Evolutionary conservation across 2,888 invertebrate species (phyloP).

Genomic region (Dryadula phaetusa): DNA sequence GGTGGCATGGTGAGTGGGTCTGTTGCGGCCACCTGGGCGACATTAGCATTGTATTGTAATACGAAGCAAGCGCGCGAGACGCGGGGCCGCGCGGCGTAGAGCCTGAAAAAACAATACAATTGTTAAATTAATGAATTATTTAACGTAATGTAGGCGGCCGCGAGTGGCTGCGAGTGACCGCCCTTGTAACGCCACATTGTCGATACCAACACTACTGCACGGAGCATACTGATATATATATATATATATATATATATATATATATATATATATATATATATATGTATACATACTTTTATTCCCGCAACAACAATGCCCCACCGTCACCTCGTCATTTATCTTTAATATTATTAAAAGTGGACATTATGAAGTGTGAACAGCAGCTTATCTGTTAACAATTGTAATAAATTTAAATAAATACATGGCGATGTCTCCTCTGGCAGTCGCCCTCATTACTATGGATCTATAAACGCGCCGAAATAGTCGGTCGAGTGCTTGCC

Average conservation of each 20-base stretch:
- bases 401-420: conserved; percentile 75
- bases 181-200: conserved; percentile 1
- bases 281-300: conserved; percentile 14
- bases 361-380: conserved; percentile 56
- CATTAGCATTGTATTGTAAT: conserved; percentile 54
- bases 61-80: conserved; percentile 45
- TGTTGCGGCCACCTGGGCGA: conserved; percentile 52
- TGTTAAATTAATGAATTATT: conserved; percentile 67
- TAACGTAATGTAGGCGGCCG: conserved; percentile 53
- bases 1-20: conserved; percentile 38
- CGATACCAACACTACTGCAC: neutral
- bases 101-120: conserved; percentile 43
- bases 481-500: conserved; percentile 28
- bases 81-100: conserved; percentile 34
- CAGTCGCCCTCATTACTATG: conserved; percentile 68
- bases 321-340: conserved; percentile 12
- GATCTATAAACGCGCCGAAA: conserved; percentile 54
- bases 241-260: conserved; percentile 9
- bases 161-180: too few relatives aligned
- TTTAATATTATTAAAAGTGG: conserved; percentile 33
- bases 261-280: conserved; percentile 13
- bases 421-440: conserved; percentile 60
- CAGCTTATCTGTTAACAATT: conserved; percentile 62
- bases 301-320: conserved; percentile 11
- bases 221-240: neutral